phyloP scores from a whole-genome alignment of 1,140 invertebrate genomes.

The Drosophila fuyamai region DNA sequence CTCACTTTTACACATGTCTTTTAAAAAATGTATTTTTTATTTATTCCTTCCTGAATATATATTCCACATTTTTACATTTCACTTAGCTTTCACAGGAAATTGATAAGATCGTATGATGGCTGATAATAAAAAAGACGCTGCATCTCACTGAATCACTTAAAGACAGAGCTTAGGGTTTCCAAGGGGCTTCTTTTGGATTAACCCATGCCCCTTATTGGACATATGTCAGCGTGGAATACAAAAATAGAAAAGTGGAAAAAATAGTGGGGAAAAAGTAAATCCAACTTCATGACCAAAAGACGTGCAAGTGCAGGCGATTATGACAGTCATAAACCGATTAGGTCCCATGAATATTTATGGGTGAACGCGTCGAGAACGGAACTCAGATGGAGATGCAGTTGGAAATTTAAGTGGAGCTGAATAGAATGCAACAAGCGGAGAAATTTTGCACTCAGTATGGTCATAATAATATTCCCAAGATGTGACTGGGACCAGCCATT shows the following conservation, averaged over 20 bases:
- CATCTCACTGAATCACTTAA: not conserved
- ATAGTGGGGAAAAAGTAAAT: slow-evolving; percentile 8
- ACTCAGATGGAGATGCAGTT: slow-evolving; percentile 5
- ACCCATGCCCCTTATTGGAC: slow-evolving; percentile 43
- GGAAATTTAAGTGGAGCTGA: slow-evolving; percentile 16
- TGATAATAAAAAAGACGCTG: no score
- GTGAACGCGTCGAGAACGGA: slow-evolving; percentile 21
- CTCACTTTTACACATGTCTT: no score
- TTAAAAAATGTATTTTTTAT: no score
- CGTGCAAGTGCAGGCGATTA: slow-evolving; percentile 64
- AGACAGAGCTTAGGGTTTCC: not conserved
- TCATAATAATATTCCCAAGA: slow-evolving; percentile 37
- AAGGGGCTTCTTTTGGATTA: slow-evolving; percentile 9
- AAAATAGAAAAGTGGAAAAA: slow-evolving; percentile 15
- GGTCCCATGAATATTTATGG: slow-evolving; percentile 77
- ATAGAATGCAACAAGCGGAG: slow-evolving; percentile 61
- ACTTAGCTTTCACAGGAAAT: no score
- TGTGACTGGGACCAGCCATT: slow-evolving; percentile 2
- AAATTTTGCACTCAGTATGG: slow-evolving; percentile 17
- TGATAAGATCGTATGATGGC: no score
- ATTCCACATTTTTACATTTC: no score
- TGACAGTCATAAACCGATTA: slow-evolving; percentile 75
- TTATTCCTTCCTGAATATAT: no score
- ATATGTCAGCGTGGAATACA: slow-evolving; percentile 33
- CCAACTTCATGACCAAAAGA: slow-evolving; percentile 61